Base-by-base conservation (phyloP, 2,888 invertebrate species). In the Xanthorhoe designata region DNA sequence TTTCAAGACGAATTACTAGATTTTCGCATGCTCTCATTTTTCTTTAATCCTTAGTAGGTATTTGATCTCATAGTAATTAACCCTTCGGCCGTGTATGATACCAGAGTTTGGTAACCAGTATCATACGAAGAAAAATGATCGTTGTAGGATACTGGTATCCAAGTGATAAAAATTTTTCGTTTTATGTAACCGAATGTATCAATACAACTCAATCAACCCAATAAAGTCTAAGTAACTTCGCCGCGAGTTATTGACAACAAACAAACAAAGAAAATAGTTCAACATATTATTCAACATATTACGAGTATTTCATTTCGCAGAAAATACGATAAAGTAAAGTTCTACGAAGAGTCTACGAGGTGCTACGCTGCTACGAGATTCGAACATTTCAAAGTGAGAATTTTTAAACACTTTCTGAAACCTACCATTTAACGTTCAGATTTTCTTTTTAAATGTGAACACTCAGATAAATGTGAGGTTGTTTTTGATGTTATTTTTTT, bases 331-430 rank as follows among this genome's bases (percentile, higher is more conserved):
- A 55, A 13, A 19, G 38, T n/a, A 49, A 55, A 42, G 38, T 42
- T 51, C 60, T 69, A 69, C 65, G 56, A 61, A 64, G 62, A 51
- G 66, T 65, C 67, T 69, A 69, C 67, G 64, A 65, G 24, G 51
- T 24, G 59, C 67, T 61, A 65, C 66, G 64, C 13, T 51, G 61
- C 63, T 69, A 69, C 63, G 58, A 61, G 65, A 64, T 61, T 54
- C 55, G 53, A 60, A 66, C 7, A 32, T 32, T 17, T 17, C 29
- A 47, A 51, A 24, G 13, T 24, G 13, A 32, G 32, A 6, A 32
- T 32, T 49, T 49, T 19, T 49, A 18, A 9, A 24, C 19, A 24
- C 13, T 24, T 19, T 32, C 32, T 24, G 19, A 53, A 32, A 50
- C 19, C 13, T 13, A 7, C 7, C 7, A 35, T 5, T 5, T 8